Evolutionary conservation across 2,888 invertebrate species (phyloP), one percentile per base, ranked within the genome.

Genomic region (Pasiphila rectangulata): DNA sequence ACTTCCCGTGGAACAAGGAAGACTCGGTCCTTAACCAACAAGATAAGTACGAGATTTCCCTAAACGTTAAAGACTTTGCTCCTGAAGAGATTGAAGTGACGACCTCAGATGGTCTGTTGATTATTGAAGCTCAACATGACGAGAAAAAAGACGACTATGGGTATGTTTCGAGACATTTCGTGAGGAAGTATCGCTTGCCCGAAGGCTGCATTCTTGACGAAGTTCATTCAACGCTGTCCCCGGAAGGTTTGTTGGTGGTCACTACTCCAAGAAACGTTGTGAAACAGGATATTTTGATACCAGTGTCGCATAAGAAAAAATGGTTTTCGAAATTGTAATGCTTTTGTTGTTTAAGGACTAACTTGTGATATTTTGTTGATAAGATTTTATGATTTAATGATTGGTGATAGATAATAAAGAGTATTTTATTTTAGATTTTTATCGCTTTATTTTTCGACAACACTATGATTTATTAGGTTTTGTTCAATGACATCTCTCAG

Each of bases 121-220:
- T 80, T 3, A 66, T 84, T 1, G 78, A 83, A 49, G 83, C 73
- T 0, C 72, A 74, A 52, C 83, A 84, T 34, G 77, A 79, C 13
- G 83, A 83, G 47, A 83, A 68, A 52, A 69, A 73, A 25, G 83
- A 83, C 34, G 75, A 79, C 1, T 64, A 72, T 34, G 84, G 83
- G 1, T 76, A 57, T 17, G 67, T 83, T 30, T 70, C 79, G 2
- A 68, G 80, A 21, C 77, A 75, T 48, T 75, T 84, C 25, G 66
- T 72, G 15, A 74, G 83, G 20, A 71, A 69, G 35, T 79, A 73
- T 51, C 59, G 65, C 1, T 55, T 83, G 17, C 79, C 82, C 2
- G 75, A 78, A 30, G 76, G 67, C 0, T 79, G 79, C 55, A 49
- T 59, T 4, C 51, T 69, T 6, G 76, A 79, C 15, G 61, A 66